Conservation (phyloP, 2,113 vertebrate species). For the Proteles cristata region DNA sequence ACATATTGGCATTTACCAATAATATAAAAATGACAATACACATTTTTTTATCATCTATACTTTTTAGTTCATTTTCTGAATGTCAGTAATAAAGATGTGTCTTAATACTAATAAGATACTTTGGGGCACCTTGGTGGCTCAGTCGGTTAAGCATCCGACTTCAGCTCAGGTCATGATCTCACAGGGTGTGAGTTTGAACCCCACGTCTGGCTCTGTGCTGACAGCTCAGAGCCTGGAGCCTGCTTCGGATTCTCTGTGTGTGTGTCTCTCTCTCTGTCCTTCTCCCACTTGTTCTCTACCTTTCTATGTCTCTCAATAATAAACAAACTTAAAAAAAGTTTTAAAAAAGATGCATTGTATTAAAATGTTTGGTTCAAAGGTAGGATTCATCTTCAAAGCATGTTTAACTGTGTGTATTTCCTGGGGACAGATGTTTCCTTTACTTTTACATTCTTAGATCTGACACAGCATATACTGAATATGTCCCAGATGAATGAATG, state of each 20-base stretch:
- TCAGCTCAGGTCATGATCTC: too few relatives aligned
- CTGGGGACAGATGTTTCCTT: not conserved
- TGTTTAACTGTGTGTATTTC: slow-evolving; percentile 1
- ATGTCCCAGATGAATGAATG: not conserved
- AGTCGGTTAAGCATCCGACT: too few relatives aligned
- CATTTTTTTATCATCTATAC: not conserved
- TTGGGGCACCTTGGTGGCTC: too few relatives aligned
- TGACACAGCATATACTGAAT: not conserved
- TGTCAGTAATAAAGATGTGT: not conserved
- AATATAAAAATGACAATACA: not conserved
- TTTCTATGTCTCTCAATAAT: too few relatives aligned
- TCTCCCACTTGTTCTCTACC: too few relatives aligned
- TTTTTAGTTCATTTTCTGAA: not conserved
- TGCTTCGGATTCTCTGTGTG: too few relatives aligned
- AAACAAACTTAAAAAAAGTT: too few relatives aligned
- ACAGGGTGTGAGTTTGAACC: too few relatives aligned
- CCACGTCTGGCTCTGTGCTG: too few relatives aligned
- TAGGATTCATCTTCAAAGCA: not conserved
- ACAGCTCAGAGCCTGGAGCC: too few relatives aligned
- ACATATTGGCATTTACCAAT: not conserved
- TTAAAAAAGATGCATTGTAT: not conserved
- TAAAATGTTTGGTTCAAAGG: slow-evolving; percentile 9
- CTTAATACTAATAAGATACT: slow-evolving; percentile 18
- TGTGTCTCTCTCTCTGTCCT: too few relatives aligned
- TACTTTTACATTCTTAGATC: slow-evolving; percentile 30